phyloP scores from a whole-genome alignment of 2,797 vertebrate genomes.

The Iguana delicatissima region DNA sequence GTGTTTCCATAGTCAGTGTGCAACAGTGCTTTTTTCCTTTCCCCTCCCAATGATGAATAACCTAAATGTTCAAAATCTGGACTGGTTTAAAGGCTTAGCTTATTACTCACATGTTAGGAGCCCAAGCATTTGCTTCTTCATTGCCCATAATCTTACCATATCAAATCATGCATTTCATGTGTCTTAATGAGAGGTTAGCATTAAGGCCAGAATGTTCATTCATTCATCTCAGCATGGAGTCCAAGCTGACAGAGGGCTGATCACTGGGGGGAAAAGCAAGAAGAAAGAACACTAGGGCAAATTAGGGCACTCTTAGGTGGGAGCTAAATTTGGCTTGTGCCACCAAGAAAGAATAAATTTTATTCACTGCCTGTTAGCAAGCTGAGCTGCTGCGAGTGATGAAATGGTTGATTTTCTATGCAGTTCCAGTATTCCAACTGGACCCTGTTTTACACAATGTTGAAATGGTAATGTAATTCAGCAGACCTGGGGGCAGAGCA shows the following conservation, averaged over 20 bases:
- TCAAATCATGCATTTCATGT: conserved; percentile 62
- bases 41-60: conserved; percentile 22
- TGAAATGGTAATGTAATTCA: conserved; percentile 39
- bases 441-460: conserved; percentile 37
- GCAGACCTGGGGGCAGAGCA: conserved; percentile 27
- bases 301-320: conserved; percentile 64
- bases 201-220: conserved; percentile 69
- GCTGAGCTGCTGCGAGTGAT: conserved; percentile 66
- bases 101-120: conserved; percentile 21
- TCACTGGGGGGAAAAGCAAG: conserved; percentile 48
- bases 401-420: conserved; percentile 52
- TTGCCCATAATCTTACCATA: conserved; percentile 44
- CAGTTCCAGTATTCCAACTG: conserved; percentile 25
- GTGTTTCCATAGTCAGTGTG: conserved; percentile 21
- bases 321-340: conserved; percentile 67
- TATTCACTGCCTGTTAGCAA: conserved; percentile 63
- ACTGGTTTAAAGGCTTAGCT: neutral
- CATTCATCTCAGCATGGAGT: conserved; percentile 68
- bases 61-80: conserved; percentile 27
- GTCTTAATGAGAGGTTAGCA: conserved; percentile 70
- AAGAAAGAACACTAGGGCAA: conserved; percentile 67
- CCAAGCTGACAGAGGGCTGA: conserved; percentile 51
- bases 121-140: conserved; percentile 39
- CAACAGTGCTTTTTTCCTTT: neutral
- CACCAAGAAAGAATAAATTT: conserved; percentile 66